Conservation (phyloP, 1,140 invertebrate genomes). For the Drosophila nasuta region DNA sequence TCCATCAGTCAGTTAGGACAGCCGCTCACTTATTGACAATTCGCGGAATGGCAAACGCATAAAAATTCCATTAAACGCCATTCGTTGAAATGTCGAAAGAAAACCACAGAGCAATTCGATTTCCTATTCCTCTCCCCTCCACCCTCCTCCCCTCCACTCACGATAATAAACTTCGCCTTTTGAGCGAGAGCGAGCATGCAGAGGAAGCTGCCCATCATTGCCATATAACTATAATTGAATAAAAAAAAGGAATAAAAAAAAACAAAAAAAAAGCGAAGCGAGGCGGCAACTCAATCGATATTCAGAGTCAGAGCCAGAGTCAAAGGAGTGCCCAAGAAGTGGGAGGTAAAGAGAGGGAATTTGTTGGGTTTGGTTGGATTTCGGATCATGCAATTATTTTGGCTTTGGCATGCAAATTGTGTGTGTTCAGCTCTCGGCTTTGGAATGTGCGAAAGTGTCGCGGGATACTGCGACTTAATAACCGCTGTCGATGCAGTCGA, state of each 20-base stretch:
- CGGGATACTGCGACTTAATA: conserved; percentile 19
- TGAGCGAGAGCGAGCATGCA: conserved; percentile 20
- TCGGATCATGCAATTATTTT: conserved; percentile 69
- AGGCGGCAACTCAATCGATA: conserved; percentile 67
- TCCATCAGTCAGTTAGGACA: conserved; percentile 9
- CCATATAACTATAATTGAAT: conserved; percentile 76
- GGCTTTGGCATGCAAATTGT: conserved; percentile 79
- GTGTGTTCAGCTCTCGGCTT: conserved; percentile 10
- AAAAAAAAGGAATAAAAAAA: conserved; percentile 44
- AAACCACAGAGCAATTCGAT: conserved; percentile 63
- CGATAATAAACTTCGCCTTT: conserved; percentile 56
- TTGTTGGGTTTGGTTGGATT: conserved; percentile 53
- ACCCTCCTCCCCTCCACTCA: not conserved
- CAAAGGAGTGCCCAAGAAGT: conserved; percentile 46
- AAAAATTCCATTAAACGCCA: conserved; percentile 59
- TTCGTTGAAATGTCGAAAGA: conserved; percentile 54
- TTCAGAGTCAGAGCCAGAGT: conserved; percentile 37
- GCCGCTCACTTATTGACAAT: conserved; percentile 23
- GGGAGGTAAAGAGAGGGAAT: not conserved
- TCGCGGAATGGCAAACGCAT: conserved; percentile 36
- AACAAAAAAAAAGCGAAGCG: conserved; percentile 11
- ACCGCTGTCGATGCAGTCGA: not conserved
- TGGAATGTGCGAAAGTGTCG: conserved; percentile 68
- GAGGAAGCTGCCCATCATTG: conserved; percentile 28
- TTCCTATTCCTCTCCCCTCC: conserved; percentile 35